These are phyloP conservation scores for Drosophila kurseongensis DNA, from an alignment of 1,140 invertebrate species.

Conservation along the genomic window DNA sequence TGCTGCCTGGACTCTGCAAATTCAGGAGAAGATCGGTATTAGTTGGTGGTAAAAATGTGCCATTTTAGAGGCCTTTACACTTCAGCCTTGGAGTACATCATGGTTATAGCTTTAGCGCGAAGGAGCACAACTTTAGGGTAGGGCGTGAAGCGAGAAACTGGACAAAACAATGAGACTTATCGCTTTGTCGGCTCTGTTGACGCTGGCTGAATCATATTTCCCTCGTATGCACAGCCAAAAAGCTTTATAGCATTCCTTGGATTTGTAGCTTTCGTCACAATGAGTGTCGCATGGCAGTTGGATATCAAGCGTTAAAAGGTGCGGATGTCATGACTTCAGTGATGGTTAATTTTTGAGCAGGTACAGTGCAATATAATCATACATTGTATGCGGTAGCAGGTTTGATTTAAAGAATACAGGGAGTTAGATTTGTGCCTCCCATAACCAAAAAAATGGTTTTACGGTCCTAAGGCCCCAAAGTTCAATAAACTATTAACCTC, in stretches of 20 bases:
- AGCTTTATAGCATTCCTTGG: constrained; percentile 58
- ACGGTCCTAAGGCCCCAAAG: no score
- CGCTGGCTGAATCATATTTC: constrained; percentile 69
- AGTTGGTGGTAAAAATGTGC: background rate
- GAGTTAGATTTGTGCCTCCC: no score
- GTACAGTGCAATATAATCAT: background rate
- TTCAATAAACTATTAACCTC: no score
- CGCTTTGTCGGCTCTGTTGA: constrained; percentile 37
- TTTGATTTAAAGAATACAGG: no score
- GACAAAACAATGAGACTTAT: constrained; percentile 39
- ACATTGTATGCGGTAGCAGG: no score
- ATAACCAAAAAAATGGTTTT: no score
- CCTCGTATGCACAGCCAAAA: constrained; percentile 50
- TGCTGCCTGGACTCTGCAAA: constrained; percentile 76
- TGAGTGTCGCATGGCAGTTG: constrained; percentile 37
- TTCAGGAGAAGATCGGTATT: background rate
- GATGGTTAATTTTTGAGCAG: background rate
- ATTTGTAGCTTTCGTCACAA: constrained; percentile 13
- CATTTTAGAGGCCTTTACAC: constrained; percentile 50
- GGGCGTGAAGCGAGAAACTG: constrained; percentile 48
- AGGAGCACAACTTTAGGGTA: constrained; percentile 27
- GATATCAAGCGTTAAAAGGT: constrained; percentile 26
- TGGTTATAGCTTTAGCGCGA: constrained; percentile 24
- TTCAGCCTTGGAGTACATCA: constrained; percentile 78
- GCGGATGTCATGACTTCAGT: constrained; percentile 25